phyloP scores from a whole-genome alignment of 2,888 invertebrate genomes.

The Protophormia terraenovae region DNA sequence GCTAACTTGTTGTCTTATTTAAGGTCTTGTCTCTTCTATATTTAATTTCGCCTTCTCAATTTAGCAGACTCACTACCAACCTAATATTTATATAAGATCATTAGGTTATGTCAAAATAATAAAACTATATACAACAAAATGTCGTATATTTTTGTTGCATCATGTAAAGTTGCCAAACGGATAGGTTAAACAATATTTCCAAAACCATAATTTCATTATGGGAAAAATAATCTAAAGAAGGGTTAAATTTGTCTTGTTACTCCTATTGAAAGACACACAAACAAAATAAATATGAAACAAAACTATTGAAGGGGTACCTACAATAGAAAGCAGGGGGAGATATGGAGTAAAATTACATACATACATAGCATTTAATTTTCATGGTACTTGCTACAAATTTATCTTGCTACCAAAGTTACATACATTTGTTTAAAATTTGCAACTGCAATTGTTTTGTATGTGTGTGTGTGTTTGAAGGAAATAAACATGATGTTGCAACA shows the following conservation, averaged over 20 bases:
- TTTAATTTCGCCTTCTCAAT: too few relatives aligned
- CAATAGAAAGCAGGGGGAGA: background rate
- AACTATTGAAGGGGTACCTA: slow-evolving; percentile 1
- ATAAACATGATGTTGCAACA: slow-evolving; percentile 62
- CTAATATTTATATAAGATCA: background rate
- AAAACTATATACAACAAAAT: background rate
- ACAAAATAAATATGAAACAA: slow-evolving; percentile 11
- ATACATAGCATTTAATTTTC: too few relatives aligned
- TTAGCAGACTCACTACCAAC: background rate
- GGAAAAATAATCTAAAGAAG: slow-evolving; percentile 19
- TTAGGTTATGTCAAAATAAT: slow-evolving; percentile 12
- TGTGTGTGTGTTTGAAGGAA: slow-evolving; percentile 29
- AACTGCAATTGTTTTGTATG: slow-evolving; percentile 52
- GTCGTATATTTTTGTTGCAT: slow-evolving; percentile 38
- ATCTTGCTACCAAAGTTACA: slow-evolving; percentile 28
- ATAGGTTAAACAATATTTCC: slow-evolving; percentile 65
- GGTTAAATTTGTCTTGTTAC: background rate
- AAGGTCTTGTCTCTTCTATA: too few relatives aligned
- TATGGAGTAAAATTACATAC: background rate
- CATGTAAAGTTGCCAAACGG: slow-evolving; percentile 65
- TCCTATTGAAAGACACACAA: slow-evolving; percentile 8
- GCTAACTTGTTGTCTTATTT: too few relatives aligned
- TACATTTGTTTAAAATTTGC: slow-evolving; percentile 34
- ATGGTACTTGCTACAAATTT: too few relatives aligned
- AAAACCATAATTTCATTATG: slow-evolving; percentile 59